phyloP scores from a whole-genome alignment of 1,140 invertebrate species.

The Pissodes strobi region DNA sequence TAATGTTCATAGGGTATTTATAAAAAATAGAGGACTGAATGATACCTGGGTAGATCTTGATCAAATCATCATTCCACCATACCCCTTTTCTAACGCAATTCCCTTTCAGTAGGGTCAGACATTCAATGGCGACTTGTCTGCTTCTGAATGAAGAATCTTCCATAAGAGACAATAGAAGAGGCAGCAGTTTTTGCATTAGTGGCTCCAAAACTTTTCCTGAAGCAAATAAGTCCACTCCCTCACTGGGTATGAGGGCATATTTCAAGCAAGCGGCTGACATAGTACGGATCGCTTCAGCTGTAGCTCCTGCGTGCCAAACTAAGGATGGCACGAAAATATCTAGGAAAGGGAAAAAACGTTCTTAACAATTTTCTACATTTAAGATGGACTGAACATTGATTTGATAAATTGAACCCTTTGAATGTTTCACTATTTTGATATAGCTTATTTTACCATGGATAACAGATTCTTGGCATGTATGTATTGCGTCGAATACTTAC shows the following conservation, averaged over 20 bases:
- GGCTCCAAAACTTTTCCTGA: conserved; percentile 44
- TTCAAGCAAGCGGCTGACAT: conserved; percentile 77
- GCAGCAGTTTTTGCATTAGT: conserved; percentile 56
- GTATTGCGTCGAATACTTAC: no score
- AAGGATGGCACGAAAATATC: conserved; percentile 76
- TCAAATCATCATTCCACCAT: conserved; percentile 46
- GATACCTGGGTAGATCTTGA: conserved; percentile 51
- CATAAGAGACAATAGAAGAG: conserved; percentile 61
- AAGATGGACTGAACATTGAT: no score
- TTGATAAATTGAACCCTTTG: no score
- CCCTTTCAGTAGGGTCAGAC: conserved; percentile 57
- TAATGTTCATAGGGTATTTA: no score
- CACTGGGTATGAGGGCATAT: conserved; percentile 41
- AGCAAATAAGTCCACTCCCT: conserved; percentile 42
- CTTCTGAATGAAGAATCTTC: no score
- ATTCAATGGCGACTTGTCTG: no score
- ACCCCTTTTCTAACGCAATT: conserved; percentile 43
- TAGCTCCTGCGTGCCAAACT: conserved; percentile 80
- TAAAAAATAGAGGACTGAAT: no score
- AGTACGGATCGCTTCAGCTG: conserved; percentile 78
- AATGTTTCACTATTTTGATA: no score
- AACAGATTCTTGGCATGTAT: no score
- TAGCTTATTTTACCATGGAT: no score
- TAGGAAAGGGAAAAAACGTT: no score
- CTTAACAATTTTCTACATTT: no score